Conservation (phyloP, 2,888 invertebrate species). For the Chrysotoxum bicinctum region DNA sequence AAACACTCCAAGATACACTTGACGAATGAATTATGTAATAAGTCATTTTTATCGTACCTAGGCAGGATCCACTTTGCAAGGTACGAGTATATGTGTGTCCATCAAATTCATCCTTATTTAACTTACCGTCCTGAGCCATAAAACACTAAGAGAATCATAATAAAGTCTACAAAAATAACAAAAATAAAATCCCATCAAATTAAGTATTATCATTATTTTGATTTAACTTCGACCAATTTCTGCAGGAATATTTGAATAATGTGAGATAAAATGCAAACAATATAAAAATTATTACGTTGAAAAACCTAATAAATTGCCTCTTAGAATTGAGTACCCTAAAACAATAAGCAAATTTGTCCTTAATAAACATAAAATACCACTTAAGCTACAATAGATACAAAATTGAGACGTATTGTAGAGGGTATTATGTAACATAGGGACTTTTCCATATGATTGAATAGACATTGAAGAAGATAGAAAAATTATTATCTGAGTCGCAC, state of each 20-base stretch:
- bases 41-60: not conserved
- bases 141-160: not conserved
- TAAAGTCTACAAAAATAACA: not conserved
- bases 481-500: not conserved
- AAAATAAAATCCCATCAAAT: not conserved
- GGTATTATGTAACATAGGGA: slow-evolving; percentile 35
- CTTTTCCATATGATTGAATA: slow-evolving; percentile 20
- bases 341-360: slow-evolving; percentile 50
- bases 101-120: not conserved
- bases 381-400: slow-evolving; percentile 1
- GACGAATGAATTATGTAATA: no score
- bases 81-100: no score
- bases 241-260: slow-evolving; percentile 2
- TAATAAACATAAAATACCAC: slow-evolving; percentile 43
- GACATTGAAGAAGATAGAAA: not conserved
- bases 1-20: no score
- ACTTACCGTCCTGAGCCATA: not conserved
- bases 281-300: slow-evolving; percentile 48
- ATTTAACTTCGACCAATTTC: not conserved
- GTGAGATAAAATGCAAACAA: slow-evolving; percentile 7
- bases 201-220: slow-evolving; percentile 14
- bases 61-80: not conserved
- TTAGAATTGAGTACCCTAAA: not conserved
- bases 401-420: not conserved
- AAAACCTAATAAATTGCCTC: slow-evolving; percentile 30